phyloP scores from a whole-genome alignment of 2,888 invertebrate species.

The Tenthredo amoena region DNA sequence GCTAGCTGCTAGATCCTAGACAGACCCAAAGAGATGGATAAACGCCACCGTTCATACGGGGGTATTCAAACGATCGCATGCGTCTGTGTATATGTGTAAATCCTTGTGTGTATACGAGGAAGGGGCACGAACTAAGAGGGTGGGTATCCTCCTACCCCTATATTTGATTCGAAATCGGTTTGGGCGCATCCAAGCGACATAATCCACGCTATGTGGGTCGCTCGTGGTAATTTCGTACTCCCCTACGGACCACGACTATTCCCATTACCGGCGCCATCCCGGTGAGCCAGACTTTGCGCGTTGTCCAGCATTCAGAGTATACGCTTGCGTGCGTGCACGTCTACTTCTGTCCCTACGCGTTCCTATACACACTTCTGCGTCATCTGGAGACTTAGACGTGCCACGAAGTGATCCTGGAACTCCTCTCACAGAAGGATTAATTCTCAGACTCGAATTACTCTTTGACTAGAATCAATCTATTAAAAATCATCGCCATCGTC shows the following conservation, averaged over 20 bases:
- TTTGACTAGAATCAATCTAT: neutral
- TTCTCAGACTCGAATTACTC: neutral
- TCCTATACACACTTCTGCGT: neutral
- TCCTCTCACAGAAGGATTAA: conserved; percentile 17
- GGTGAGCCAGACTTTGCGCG: conserved; percentile 33
- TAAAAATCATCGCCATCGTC: neutral
- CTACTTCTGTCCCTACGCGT: neutral
- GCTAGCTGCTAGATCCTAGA: conserved; percentile 19
- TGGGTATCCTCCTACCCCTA: conserved; percentile 50
- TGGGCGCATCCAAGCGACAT: conserved; percentile 60
- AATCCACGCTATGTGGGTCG: conserved; percentile 61
- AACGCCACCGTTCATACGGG: conserved; percentile 31
- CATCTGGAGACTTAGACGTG: neutral
- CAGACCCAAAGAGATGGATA: conserved; percentile 42
- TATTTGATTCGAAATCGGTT: conserved; percentile 66
- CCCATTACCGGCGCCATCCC: conserved; percentile 47
- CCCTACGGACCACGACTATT: conserved; percentile 36
- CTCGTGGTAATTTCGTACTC: conserved; percentile 59
- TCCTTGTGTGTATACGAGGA: neutral
- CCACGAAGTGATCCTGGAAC: conserved; percentile 1
- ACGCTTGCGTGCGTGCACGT: neutral
- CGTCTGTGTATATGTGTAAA: neutral
- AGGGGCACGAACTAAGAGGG: neutral
- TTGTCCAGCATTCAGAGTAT: conserved; percentile 30
- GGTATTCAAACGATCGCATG: conserved; percentile 29